Conservation (phyloP, 2,113 vertebrate species). For the Melanocharis versteri region DNA sequence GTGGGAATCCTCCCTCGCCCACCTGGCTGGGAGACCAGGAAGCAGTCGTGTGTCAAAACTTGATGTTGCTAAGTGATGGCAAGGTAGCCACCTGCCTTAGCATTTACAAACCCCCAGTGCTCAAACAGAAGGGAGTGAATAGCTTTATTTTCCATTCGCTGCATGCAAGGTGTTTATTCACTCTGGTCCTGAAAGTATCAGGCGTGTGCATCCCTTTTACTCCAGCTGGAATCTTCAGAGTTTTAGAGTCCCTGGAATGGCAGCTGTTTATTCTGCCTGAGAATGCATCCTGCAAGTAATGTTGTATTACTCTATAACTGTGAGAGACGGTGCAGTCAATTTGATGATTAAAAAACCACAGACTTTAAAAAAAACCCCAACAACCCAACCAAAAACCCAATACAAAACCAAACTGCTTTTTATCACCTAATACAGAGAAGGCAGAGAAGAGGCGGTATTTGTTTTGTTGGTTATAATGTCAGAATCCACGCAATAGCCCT, state of each 20-base stretch:
- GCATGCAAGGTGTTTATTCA: accelerated
- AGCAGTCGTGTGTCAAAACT: neutral
- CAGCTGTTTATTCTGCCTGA: neutral
- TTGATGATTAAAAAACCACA: neutral
- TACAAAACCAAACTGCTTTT: neutral
- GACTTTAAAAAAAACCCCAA: neutral
- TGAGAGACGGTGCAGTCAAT: neutral
- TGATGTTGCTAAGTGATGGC: neutral
- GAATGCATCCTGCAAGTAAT: neutral
- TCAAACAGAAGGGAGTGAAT: neutral
- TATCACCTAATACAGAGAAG: neutral
- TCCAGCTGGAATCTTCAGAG: neutral
- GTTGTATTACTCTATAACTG: neutral
- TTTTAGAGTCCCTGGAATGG: neutral
- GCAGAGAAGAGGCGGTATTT: neutral
- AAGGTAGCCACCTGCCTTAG: neutral
- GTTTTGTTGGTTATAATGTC: neutral
- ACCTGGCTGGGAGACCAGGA: neutral
- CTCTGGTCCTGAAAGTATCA: neutral
- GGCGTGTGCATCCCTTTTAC: neutral
- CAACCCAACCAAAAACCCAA: neutral
- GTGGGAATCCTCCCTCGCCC: neutral
- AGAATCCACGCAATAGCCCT: neutral
- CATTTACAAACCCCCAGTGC: neutral
- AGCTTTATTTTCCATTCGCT: neutral